These are phyloP conservation scores for Ditylenchus weischeri DNA, from an alignment of 2,888 invertebrate species.

Conservation along the genomic window DNA sequence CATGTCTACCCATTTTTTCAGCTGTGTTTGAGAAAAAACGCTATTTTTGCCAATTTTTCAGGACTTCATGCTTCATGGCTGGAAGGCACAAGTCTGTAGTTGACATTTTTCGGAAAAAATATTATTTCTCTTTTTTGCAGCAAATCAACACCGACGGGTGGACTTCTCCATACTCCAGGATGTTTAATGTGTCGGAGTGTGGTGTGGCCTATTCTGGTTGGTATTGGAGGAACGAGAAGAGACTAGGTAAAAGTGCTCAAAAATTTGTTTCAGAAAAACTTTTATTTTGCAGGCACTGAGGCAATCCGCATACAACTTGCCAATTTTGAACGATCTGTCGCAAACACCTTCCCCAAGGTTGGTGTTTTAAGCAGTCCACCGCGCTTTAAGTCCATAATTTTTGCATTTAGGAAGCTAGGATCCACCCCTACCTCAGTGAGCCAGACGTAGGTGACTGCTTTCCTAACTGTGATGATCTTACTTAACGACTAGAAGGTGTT, in stretches of 20 bases:
- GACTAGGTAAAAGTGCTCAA: conserved; percentile 1
- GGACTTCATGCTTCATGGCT: conserved; percentile 40
- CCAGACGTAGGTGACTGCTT: conserved; percentile 32
- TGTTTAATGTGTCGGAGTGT: conserved; percentile 35
- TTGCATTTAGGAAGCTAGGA: conserved; percentile 16
- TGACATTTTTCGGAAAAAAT: neutral
- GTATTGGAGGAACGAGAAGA: conserved; percentile 32
- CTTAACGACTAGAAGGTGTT: neutral
- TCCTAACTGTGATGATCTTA: conserved; percentile 31
- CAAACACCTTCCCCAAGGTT: conserved; percentile 2
- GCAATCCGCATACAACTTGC: conserved; percentile 18
- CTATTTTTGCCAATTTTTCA: neutral
- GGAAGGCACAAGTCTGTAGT: conserved; percentile 30
- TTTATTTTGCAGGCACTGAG: conserved; percentile 24
- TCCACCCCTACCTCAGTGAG: conserved; percentile 26
- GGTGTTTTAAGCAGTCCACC: neutral
- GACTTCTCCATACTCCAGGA: conserved; percentile 32
- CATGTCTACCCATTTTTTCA: neutral
- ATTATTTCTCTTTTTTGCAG: conserved; percentile 1
- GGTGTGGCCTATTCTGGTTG: conserved; percentile 34
- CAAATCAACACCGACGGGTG: conserved; percentile 28
- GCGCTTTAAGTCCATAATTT: neutral
- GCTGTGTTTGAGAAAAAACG: neutral
- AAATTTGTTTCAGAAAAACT: too few relatives aligned
- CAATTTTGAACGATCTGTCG: conserved; percentile 6